Conservation (phyloP, 1,140 invertebrate genomes). For the Sinella curviseta region DNA sequence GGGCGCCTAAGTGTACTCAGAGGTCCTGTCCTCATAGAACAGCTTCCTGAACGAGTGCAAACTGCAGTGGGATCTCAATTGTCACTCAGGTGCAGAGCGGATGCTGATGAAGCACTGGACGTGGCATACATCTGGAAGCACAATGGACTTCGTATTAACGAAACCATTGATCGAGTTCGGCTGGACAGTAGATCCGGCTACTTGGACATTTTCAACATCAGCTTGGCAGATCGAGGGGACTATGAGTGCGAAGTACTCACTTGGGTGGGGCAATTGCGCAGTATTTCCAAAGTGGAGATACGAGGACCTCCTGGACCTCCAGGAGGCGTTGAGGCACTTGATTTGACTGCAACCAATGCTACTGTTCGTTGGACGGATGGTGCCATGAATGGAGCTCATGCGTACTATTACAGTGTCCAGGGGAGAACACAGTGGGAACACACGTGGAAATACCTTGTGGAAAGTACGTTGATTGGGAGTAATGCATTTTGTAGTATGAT, state of each 20-base stretch:
- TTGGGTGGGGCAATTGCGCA: slow-evolving; percentile 76
- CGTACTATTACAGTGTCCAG: slow-evolving; percentile 74
- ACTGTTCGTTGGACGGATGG: slow-evolving; percentile 87
- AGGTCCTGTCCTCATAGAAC: slow-evolving; percentile 70
- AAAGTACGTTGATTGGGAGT: slow-evolving; percentile 59
- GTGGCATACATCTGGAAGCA: slow-evolving; percentile 87
- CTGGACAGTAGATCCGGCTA: slow-evolving; percentile 58
- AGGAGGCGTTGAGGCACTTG: slow-evolving; percentile 73
- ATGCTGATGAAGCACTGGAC: slow-evolving; percentile 78
- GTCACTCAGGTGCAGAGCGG: slow-evolving; percentile 75
- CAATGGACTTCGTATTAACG: slow-evolving; percentile 76
- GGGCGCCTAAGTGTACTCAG: slow-evolving; percentile 81
- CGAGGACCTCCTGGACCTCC: slow-evolving; percentile 82
- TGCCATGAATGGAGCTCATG: slow-evolving; percentile 74
- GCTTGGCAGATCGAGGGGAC: slow-evolving; percentile 79
- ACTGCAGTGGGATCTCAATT: slow-evolving; percentile 70
- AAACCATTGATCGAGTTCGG: slow-evolving; percentile 51
- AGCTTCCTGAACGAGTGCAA: slow-evolving; percentile 64
- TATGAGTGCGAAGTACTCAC: slow-evolving; percentile 88
- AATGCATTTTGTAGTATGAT: background rate
- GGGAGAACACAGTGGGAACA: slow-evolving; percentile 82
- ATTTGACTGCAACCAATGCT: slow-evolving; percentile 72
- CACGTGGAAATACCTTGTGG: slow-evolving; percentile 74
- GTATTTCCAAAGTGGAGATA: slow-evolving; percentile 70
- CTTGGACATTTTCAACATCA: slow-evolving; percentile 77